Base-by-base conservation (phyloP, 2,797 vertebrate species). In the Lacerta bilineata region DNA sequence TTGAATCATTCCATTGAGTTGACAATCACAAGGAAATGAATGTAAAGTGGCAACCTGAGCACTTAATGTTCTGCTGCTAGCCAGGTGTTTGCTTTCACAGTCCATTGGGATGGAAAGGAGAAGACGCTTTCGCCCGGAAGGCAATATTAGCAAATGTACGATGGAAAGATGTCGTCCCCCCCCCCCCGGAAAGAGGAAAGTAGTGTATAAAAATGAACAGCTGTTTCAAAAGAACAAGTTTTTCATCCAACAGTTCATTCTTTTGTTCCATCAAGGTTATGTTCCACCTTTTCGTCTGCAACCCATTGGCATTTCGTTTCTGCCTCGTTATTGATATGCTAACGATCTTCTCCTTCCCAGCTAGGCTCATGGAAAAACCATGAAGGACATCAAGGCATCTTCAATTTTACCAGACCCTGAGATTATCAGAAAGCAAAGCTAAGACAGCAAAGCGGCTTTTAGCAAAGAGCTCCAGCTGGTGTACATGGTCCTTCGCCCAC, bases 301-400 rank as follows among this genome's bases (percentile, higher is more conserved):
- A 83, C 36, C 33, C 39, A 84, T 36, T 10, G 87, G 69, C 79
- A 59, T 83, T 68, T 91, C 80, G 87, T 89, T 91, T 93, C 90
- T 92, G 74, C 90, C 95, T 80, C 95, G 96, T 96, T 55, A 5
- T 41, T 41, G 39, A 41, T 41, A 41, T 41, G 39, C 39, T 5
- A 41, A 41, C 4, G 39, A 41, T 41, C 39, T 41, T 41, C 39
- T 41, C 39, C 84, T 72, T 90, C 90, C 71, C 87, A 81, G 82
- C 66, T 84, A 87, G 89, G 85, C 87, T 84, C 71, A 88, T 83
- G 91, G 10, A 1, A 86, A 43, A 93, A 90, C 88, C 87, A 79
- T 91, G 92, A 79, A 87, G 87, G 93, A 92, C 94, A 94, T 95
- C 92, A 95, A 95, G 82, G 33, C n/a, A 78, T 82, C 61, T 87